These are phyloP conservation scores for Leucopsar rothschildi DNA, from an alignment of 2,113 vertebrate genomes.

Conservation along the genomic window DNA sequence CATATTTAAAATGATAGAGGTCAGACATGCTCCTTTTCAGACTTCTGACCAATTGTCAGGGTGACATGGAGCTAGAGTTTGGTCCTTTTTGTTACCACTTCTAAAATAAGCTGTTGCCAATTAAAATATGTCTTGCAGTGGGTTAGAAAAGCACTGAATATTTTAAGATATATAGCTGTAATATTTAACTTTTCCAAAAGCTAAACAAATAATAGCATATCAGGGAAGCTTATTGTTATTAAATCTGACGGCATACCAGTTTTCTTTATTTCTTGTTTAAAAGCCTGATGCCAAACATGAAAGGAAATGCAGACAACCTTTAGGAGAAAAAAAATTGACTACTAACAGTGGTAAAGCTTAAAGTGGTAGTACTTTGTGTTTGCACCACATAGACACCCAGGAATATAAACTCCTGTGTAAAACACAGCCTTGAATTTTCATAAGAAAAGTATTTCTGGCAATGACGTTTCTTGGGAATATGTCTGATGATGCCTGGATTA, in stretches of 20 bases:
- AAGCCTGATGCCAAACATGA: not conserved
- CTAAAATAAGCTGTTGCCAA: slow-evolving; percentile 36
- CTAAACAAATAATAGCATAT: slow-evolving; percentile 42
- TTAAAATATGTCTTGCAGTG: slow-evolving; percentile 33
- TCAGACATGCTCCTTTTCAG: not conserved
- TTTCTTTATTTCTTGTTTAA: slow-evolving; percentile 36
- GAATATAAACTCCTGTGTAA: not conserved
- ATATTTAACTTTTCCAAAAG: slow-evolving; percentile 42
- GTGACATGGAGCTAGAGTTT: not conserved
- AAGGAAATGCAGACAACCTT: not conserved
- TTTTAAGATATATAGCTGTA: slow-evolving; percentile 37
- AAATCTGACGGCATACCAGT: slow-evolving; percentile 20
- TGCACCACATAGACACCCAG: not conserved
- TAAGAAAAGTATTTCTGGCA: not conserved
- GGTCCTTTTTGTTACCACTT: slow-evolving; percentile 19
- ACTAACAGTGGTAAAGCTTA: not conserved
- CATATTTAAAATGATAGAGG: not conserved
- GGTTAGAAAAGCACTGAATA: slow-evolving; percentile 51
- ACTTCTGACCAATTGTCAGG: not conserved
- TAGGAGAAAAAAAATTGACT: not conserved
- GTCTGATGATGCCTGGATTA: not conserved
- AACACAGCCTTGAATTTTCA: not conserved
- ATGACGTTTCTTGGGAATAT: not conserved
- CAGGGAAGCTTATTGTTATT: slow-evolving; percentile 30
- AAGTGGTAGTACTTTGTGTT: not conserved